Base-by-base conservation (phyloP, 2,888 invertebrate species). In the Sinohyriopsis cumingii region DNA sequence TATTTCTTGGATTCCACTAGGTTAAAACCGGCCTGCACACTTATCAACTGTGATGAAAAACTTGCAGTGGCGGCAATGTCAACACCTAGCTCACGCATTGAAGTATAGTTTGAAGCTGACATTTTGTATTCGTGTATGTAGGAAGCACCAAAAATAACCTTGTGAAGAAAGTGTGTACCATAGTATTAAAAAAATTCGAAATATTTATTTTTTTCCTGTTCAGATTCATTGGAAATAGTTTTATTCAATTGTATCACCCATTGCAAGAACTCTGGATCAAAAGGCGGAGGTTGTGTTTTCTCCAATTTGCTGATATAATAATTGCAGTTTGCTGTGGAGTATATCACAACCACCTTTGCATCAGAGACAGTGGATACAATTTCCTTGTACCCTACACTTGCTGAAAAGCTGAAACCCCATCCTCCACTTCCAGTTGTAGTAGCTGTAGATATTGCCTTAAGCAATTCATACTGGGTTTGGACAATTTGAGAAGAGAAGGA, bases 91-190 rank as follows among this genome's bases (percentile, higher is more conserved):
- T 54, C 20, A 22, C 55, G 20, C 56, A 71, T 54, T 1, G 15
- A 25, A 53, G 72, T 60, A 55, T 67, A 76, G 3, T 53, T 53
- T 33, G 0, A 45, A 19, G 66, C 60, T 1, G 59, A 45, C 76
- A 76, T 76, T 55, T 67, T 73, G 25, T 72, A 63, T 63, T 73
- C 66, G 45, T 69, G 66, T 18, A 69, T 72, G 54, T 63, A 76
- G 25, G 66, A 63, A 1, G 76, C 76, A 20, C 76, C 73, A 66
- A 73, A 76, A 18, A 63, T 68, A 4, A 69, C 56, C 25, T 65
- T 67, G 33, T 53, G 56, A 5, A 69, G 65, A 69, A 65, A 76
- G 61, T 75, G 72, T 19, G 75, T 75, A 5, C 76, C 76, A 24
- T 66, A 76, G 2, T 45, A 65, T 22, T 71, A 59, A 57, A 72